Conservation (phyloP, 23 tunicate species). For the Ciona savignyi region DNA sequence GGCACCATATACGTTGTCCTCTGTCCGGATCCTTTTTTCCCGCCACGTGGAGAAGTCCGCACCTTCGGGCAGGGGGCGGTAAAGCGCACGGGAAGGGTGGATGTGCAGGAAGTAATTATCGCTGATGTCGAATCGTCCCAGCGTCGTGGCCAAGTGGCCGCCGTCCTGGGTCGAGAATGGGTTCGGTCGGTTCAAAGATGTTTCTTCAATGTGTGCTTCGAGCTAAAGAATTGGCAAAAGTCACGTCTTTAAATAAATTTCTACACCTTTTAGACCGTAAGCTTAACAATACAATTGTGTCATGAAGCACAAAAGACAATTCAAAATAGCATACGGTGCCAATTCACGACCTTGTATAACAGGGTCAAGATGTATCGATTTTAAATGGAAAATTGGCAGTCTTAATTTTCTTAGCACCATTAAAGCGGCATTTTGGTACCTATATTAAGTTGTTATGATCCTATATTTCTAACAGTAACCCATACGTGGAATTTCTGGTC, state of each 20-base stretch:
- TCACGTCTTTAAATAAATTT: neutral
- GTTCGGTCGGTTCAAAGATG: neutral
- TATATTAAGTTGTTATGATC: too few species aligned
- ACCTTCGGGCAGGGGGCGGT: neutral
- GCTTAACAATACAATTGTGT: too few species aligned
- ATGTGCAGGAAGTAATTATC: neutral
- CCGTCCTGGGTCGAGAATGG: neutral
- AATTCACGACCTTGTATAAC: too few species aligned
- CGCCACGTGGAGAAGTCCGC: slow-evolving; percentile 1
- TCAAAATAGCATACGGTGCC: too few species aligned
- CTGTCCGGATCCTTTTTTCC: slow-evolving; percentile 21
- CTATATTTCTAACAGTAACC: too few species aligned
- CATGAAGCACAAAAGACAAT: too few species aligned
- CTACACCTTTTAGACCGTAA: too few species aligned
- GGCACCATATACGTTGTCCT: slow-evolving; percentile 34
- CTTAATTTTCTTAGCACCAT: too few species aligned
- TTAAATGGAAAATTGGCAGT: too few species aligned
- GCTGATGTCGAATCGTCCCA: neutral
- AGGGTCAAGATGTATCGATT: too few species aligned
- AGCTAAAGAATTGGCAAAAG: neutral
- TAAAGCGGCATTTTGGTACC: too few species aligned
- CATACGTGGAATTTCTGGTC: too few species aligned
- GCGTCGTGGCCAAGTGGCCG: neutral
- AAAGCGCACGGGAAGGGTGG: neutral
- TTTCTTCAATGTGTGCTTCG: neutral